phyloP scores from a whole-genome alignment of 2,113 vertebrate genomes.

The Pseudolaguvia tuberculata region DNA sequence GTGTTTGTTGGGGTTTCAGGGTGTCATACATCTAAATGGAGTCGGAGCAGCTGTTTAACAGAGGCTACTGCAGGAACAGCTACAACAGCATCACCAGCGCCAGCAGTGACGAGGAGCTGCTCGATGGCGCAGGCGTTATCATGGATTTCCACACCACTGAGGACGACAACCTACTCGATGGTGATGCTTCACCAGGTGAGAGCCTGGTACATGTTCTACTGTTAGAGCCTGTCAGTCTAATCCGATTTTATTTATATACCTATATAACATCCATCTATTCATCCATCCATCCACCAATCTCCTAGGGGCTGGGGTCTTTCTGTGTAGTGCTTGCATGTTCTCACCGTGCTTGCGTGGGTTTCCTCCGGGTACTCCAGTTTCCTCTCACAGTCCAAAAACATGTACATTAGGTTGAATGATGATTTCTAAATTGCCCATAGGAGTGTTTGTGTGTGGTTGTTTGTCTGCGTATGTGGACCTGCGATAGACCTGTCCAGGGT shows the following conservation, averaged over 20 bases:
- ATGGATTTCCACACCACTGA: conserved; percentile 99
- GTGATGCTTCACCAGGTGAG: conserved; percentile 87
- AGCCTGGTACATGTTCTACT: background rate
- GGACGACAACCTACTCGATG: conserved; percentile 95
- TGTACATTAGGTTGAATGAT: too few species aligned
- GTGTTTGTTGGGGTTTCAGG: conserved; percentile 59
- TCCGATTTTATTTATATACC: too few species aligned
- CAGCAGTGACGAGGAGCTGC: conserved; percentile 96
- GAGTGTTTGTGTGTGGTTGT: too few species aligned
- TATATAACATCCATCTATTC: background rate
- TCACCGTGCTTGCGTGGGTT: too few species aligned
- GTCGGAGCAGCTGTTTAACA: conserved; percentile 97
- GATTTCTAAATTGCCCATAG: too few species aligned
- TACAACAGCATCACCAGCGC: conserved; percentile 98
- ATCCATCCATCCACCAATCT: background rate
- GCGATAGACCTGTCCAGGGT: too few species aligned
- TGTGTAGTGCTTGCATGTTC: too few species aligned
- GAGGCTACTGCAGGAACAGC: conserved; percentile 93
- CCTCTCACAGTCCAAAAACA: too few species aligned
- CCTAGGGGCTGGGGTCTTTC: too few species aligned
- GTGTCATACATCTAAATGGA: conserved; percentile 90
- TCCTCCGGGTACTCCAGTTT: too few species aligned
- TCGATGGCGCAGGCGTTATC: conserved; percentile 91
- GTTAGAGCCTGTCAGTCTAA: too few species aligned
- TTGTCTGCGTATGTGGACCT: too few species aligned